Conservation (phyloP, 2,797 vertebrate species). For the Microcaecilia unicolor region DNA sequence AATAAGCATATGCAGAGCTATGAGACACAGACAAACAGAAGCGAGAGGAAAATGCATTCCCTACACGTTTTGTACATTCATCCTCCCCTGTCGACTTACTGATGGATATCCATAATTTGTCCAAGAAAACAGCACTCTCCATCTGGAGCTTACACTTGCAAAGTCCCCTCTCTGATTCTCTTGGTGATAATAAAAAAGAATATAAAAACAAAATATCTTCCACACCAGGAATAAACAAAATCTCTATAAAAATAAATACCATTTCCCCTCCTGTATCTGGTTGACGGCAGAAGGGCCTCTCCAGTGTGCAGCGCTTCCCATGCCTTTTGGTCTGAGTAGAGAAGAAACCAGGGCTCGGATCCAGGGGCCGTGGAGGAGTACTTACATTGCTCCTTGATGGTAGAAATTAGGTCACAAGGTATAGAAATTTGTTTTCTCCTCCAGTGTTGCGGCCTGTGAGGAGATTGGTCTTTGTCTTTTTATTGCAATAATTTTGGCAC, state of each 20-base stretch:
- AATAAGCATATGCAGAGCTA: no score
- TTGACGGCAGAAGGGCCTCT: neutral
- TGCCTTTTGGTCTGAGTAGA: neutral
- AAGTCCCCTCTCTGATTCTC: neutral
- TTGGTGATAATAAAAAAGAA: neutral
- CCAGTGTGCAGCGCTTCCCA: no score
- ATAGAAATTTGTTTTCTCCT: slow-evolving; percentile 10
- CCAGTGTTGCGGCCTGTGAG: neutral
- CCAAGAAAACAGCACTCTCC: neutral
- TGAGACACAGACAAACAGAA: no score
- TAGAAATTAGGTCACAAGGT: neutral
- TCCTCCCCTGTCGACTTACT: no score
- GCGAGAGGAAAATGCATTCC: no score
- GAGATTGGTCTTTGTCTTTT: slow-evolving; percentile 3
- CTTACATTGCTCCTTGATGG: slow-evolving; percentile 6
- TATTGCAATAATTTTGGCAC: slow-evolving; percentile 64
- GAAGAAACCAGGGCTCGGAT: neutral
- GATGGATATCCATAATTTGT: neutral
- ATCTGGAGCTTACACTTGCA: neutral
- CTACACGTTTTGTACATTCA: no score
- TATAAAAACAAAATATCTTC: slow-evolving; percentile 15
- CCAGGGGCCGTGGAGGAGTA: neutral
- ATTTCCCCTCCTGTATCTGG: neutral
- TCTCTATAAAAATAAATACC: slow-evolving; percentile 19
- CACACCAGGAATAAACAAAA: no score